A percentile compares a stretch with the other conserved stretches of the same genome.
These are phyloP conservation scores for Entomobrya multifasciata DNA, from an alignment of 2,888 invertebrate species.

Conservation along the genomic window DNA sequence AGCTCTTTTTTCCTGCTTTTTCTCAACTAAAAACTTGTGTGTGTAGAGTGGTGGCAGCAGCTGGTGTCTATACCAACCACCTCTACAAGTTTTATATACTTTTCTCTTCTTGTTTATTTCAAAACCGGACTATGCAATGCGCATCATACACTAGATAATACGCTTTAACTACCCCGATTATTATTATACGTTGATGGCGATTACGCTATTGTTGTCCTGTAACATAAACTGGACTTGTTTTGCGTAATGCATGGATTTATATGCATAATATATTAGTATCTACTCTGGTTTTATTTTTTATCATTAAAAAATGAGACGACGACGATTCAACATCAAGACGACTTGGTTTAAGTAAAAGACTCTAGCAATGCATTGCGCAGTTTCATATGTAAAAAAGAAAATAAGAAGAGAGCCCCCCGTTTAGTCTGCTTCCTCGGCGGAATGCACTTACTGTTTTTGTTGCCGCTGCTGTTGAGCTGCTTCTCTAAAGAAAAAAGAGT, in stretches of 20 bases:
- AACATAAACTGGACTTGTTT: constrained; percentile 73
- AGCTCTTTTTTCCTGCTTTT: constrained; percentile 45
- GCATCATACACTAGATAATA: constrained; percentile 31
- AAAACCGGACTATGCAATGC: constrained; percentile 46
- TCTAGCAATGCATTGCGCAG: too few relatives aligned
- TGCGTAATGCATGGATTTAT: constrained; percentile 59
- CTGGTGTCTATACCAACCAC: constrained; percentile 29
- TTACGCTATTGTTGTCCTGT: constrained; percentile 62
- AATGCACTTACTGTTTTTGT: constrained; percentile 42
- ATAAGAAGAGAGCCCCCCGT: background rate
- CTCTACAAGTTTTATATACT: background rate
- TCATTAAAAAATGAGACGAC: background rate
- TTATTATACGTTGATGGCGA: constrained; percentile 10
- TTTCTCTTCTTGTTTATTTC: constrained; percentile 1
- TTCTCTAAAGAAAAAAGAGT: background rate
- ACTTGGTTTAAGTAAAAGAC: too few relatives aligned
- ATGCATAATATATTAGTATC: constrained; percentile 60
- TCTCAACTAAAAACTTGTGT: background rate
- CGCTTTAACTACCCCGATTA: constrained; percentile 20
- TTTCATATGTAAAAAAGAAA: too few relatives aligned
- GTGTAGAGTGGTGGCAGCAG: constrained; percentile 85
- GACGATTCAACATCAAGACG: too few relatives aligned
- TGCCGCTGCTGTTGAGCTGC: constrained; percentile 28
- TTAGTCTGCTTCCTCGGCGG: constrained; percentile 9
- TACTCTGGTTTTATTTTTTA: background rate